phyloP scores from a whole-genome alignment of 1,140 invertebrate species.

The Sarcophaga peregrina region DNA sequence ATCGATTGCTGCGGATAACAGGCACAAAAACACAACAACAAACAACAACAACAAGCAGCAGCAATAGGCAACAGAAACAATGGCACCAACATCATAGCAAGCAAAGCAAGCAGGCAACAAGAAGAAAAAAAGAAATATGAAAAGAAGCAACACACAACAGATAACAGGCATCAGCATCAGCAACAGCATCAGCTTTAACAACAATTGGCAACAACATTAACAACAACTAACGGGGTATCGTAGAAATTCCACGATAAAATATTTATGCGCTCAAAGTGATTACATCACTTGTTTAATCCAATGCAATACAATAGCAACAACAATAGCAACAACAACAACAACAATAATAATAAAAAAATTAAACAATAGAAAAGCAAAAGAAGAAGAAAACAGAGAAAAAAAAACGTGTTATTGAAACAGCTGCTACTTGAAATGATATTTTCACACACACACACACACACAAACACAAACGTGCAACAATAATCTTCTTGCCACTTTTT shows the following conservation, averaged over 20 bases:
- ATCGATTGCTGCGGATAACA: conserved; percentile 36
- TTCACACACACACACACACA: not conserved
- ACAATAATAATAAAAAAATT: not conserved
- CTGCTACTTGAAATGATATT: not conserved
- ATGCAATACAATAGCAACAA: not conserved
- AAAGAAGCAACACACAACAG: not conserved
- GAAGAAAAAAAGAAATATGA: too few relatives aligned
- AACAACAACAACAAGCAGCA: too few relatives aligned
- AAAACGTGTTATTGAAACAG: conserved; percentile 39
- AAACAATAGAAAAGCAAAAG: conserved; percentile 1
- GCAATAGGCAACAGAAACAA: conserved; percentile 11
- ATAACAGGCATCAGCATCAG: not conserved
- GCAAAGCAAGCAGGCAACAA: not conserved
- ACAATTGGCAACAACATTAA: not conserved
- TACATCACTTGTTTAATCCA: conserved; percentile 33
- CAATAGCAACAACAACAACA: not conserved
- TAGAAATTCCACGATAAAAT: conserved; percentile 41
- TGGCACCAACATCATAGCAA: conserved; percentile 8
- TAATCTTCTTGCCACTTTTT: not conserved
- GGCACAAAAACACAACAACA: too few relatives aligned
- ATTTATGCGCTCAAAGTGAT: conserved; percentile 31
- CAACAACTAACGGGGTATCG: conserved; percentile 37
- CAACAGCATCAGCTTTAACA: conserved; percentile 4
- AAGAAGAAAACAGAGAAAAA: not conserved
- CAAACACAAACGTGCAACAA: not conserved